These are phyloP conservation scores for Tragulus kanchil DNA, from an alignment of 2,113 vertebrate genomes.

Conservation along the genomic window DNA sequence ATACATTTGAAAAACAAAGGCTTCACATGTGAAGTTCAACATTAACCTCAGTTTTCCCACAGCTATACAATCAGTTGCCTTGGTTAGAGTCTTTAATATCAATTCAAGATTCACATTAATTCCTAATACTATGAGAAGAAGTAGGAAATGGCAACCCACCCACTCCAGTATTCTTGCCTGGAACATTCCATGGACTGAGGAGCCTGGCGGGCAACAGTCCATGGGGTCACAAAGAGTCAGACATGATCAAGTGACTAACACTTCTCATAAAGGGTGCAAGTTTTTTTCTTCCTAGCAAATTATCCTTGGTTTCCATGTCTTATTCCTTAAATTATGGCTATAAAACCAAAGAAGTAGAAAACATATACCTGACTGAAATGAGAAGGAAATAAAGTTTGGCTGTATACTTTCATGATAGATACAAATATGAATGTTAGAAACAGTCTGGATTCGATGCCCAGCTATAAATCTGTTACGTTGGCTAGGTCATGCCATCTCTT, in stretches of 20 bases:
- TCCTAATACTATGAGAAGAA: not conserved
- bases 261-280: not conserved
- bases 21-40: not conserved
- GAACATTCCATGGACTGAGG: not conserved
- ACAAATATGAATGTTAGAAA: not conserved
- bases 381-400: not conserved
- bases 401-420: not conserved
- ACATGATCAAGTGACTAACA: not conserved
- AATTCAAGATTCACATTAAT: not conserved
- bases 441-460: not conserved
- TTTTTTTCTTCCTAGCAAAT: not conserved
- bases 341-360: not conserved
- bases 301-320: not conserved
- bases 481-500: not conserved
- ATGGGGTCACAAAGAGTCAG: not conserved
- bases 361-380: not conserved
- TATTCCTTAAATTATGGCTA: not conserved
- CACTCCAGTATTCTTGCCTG: not conserved
- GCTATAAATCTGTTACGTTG: not conserved
- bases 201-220: not conserved
- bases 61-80: not conserved
- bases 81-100: not conserved
- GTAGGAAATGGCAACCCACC: not conserved
- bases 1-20: not conserved
- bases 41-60: not conserved